phyloP scores from a whole-genome alignment of 2,113 vertebrate species.

The Varanus salvator region DNA sequence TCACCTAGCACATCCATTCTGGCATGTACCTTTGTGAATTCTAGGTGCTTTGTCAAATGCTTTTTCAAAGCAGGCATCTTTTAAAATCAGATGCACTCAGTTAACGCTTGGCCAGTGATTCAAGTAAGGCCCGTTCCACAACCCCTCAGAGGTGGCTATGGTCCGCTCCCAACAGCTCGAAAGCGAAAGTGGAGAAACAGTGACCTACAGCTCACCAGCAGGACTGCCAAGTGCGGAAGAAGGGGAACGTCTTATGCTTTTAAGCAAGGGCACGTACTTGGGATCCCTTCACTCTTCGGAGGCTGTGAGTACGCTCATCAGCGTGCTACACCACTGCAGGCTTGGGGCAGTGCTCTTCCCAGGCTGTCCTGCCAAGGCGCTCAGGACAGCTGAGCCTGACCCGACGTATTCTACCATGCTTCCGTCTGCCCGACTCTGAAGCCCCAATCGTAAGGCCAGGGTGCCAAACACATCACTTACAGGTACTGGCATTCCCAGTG shows the following conservation, averaged over 20 bases:
- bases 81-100: no score
- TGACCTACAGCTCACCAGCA: no score
- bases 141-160: neutral
- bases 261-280: neutral
- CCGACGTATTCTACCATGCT: no score
- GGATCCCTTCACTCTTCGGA: neutral
- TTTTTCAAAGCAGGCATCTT: no score
- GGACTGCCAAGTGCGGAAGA: neutral
- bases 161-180: no score
- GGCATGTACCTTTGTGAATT: no score
- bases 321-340: neutral
- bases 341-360: neutral
- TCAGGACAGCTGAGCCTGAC: neutral
- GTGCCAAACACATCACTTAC: constrained; percentile 76
- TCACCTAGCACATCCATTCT: no score
- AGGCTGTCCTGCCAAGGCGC: neutral
- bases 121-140: no score
- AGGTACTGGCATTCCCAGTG: constrained; percentile 90
- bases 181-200: neutral
- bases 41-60: no score
- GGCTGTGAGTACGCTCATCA: neutral
- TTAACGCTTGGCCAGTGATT: neutral
- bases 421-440: neutral
- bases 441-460: neutral
- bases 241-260: neutral